phyloP scores from a whole-genome alignment of 1,140 invertebrate species.

The Chymomyza costata region DNA sequence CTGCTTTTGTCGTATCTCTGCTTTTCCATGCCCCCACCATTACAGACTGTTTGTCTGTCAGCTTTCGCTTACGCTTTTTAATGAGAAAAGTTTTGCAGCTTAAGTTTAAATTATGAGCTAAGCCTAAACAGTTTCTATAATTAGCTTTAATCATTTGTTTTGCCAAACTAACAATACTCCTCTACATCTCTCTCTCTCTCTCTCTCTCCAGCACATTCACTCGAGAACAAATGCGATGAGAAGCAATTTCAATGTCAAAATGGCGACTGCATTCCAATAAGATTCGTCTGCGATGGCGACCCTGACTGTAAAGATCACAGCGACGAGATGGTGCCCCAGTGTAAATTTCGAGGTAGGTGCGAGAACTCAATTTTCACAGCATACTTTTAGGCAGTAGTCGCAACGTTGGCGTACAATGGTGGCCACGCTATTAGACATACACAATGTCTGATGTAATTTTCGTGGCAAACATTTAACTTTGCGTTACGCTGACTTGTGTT shows the following conservation, averaged over 20 bases:
- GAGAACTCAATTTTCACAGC: no score
- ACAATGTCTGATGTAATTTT: slow-evolving; percentile 1
- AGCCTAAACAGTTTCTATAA: slow-evolving; percentile 26
- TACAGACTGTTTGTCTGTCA: no score
- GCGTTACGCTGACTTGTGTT: no score
- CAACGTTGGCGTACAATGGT: slow-evolving; percentile 27
- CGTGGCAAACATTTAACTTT: slow-evolving; percentile 29
- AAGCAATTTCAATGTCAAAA: slow-evolving; percentile 86
- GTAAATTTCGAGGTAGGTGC: slow-evolving; percentile 80
- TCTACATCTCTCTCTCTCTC: slow-evolving; percentile 15
- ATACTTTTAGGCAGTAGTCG: slow-evolving; percentile 42
- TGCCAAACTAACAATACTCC: no score
- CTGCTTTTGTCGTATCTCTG: no score
- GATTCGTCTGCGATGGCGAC: slow-evolving; percentile 87
- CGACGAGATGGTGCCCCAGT: slow-evolving; percentile 83
- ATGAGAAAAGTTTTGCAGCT: slow-evolving; percentile 62
- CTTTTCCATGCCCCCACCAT: no score
- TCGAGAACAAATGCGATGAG: slow-evolving; percentile 78
- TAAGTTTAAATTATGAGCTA: slow-evolving; percentile 20
- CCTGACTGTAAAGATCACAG: slow-evolving; percentile 88
- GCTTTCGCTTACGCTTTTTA: no score
- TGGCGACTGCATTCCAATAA: slow-evolving; percentile 87
- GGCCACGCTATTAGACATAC: slow-evolving; percentile 21
- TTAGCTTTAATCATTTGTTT: slow-evolving; percentile 62
- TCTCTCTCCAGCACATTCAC: slow-evolving; percentile 57